Evolutionary conservation across 2,797 vertebrate species (phyloP).

Genomic region (Thunnus albacares): DNA sequence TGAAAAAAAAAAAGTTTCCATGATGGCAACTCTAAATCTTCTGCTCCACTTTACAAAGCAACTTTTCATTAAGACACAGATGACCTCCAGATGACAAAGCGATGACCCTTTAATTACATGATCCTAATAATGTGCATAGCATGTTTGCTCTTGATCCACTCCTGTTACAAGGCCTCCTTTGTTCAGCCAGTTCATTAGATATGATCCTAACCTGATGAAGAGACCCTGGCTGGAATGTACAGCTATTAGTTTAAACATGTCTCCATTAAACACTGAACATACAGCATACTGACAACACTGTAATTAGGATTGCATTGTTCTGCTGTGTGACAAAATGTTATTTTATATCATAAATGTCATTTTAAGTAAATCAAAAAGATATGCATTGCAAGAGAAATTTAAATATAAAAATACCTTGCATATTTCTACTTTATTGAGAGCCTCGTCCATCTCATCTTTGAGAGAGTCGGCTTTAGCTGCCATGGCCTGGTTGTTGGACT

Average conservation of each 20-base stretch:
- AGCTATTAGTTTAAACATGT: constrained; percentile 4
- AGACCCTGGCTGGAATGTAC: constrained; percentile 38
- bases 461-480: constrained; percentile 94
- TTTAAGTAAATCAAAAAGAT: background rate
- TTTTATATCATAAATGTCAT: background rate
- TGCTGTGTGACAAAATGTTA: background rate
- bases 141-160: constrained; percentile 19
- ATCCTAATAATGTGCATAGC: constrained; percentile 31
- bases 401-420: constrained; percentile 90
- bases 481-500: constrained; percentile 93
- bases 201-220: constrained; percentile 41
- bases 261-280: background rate
- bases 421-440: constrained; percentile 97
- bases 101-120: constrained; percentile 54
- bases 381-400: background rate
- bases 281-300: background rate
- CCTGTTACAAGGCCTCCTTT: constrained; percentile 60
- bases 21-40: constrained; percentile 7
- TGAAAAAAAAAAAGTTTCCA: background rate
- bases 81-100: constrained; percentile 56
- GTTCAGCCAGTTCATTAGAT: constrained; percentile 51
- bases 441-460: constrained; percentile 99
- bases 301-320: background rate
- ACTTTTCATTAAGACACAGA: constrained; percentile 36
- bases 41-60: constrained; percentile 9